Conservation (phyloP, 2,888 invertebrate species). For the Habroteleia sp. region DNA sequence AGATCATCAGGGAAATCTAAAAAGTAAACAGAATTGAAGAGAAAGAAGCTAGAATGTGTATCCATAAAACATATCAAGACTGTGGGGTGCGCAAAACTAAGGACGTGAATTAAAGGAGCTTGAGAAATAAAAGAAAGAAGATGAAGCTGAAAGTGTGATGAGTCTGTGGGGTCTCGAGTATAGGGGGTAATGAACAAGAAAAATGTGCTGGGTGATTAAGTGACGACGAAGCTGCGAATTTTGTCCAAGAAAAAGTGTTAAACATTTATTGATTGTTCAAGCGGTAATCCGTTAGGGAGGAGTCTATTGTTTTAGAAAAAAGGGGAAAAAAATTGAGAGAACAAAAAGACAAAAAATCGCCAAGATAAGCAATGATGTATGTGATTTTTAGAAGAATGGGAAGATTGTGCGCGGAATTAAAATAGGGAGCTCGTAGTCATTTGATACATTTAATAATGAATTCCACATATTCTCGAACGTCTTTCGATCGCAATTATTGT, state of each 20-base stretch:
- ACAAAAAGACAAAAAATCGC: too few relatives aligned
- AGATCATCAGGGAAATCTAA: slow-evolving; percentile 48
- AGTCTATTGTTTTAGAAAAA: slow-evolving; percentile 4
- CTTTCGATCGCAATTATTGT: too few relatives aligned
- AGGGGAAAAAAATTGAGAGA: too few relatives aligned
- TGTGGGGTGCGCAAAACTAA: slow-evolving; percentile 23
- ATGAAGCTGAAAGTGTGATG: slow-evolving; percentile 46
- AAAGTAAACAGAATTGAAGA: slow-evolving; percentile 62
- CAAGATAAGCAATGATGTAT: slow-evolving; percentile 29
- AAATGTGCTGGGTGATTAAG: slow-evolving; percentile 58
- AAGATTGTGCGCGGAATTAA: too few relatives aligned
- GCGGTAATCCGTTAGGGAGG: slow-evolving; percentile 22
- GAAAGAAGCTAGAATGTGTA: slow-evolving; percentile 26
- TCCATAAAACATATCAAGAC: slow-evolving; percentile 44
- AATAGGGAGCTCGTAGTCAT: too few relatives aligned
- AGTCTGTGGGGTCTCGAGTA: slow-evolving; percentile 41
- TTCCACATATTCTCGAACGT: too few relatives aligned
- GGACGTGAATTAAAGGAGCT: slow-evolving; percentile 16
- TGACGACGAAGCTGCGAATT: slow-evolving; percentile 35
- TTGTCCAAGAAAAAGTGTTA: slow-evolving; percentile 41
- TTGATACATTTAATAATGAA: too few relatives aligned
- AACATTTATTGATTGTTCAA: slow-evolving; percentile 52
- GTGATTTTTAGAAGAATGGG: slow-evolving; percentile 9
- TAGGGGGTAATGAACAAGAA: slow-evolving; percentile 59
- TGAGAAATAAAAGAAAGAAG: slow-evolving; percentile 36